Evolutionary conservation across 1,140 invertebrate species (phyloP), one percentile per base, ranked within the genome.

Genomic region (Formica exsecta): DNA sequence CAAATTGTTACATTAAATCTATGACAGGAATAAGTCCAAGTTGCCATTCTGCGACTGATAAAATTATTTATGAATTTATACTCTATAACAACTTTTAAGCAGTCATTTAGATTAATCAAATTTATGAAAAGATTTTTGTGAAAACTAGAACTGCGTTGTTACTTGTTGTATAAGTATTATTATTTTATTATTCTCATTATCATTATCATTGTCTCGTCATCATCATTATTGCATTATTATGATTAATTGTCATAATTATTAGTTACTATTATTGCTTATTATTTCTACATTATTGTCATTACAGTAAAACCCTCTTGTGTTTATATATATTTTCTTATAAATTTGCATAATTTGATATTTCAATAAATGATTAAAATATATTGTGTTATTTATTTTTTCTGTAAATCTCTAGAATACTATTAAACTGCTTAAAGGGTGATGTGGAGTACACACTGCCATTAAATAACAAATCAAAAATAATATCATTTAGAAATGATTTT

Each of bases 51-150:
- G 51, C 90, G 64, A 87, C 75, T 75, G 68, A 88, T 84, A 25
- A 75, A 90, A 85, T 90, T 86, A 86, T 89, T 91, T 89, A 91
- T 85, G 57, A 90, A 74, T 16, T 86, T 84, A 66, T 85, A 88
- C 85, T 90, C 87, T 88, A 86, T 79, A 80, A 86, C 84, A 91
- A 88, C 76, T 91, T 91, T 91, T 91, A 91, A 91, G 89, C 90
- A 91, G 90, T 91, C 84, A 75, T 87, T 74, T 80, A 85, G 48
- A 87, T 65, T 68, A 79, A 62, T 32, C n/a, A 66, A 81, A 83
- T 32, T 85, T 75, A 85, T 64, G 64, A 65, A 65, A 87, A 48
- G 6, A 3, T 38, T 85, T 41, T 54, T 80, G 44, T 59, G 62
- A 85, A 74, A 62, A 77, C 25, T 86, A 89, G 75, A 36, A 81